These are phyloP conservation scores for Ichneumon xanthorius DNA, from an alignment of 2,888 invertebrate species.

Conservation along the genomic window DNA sequence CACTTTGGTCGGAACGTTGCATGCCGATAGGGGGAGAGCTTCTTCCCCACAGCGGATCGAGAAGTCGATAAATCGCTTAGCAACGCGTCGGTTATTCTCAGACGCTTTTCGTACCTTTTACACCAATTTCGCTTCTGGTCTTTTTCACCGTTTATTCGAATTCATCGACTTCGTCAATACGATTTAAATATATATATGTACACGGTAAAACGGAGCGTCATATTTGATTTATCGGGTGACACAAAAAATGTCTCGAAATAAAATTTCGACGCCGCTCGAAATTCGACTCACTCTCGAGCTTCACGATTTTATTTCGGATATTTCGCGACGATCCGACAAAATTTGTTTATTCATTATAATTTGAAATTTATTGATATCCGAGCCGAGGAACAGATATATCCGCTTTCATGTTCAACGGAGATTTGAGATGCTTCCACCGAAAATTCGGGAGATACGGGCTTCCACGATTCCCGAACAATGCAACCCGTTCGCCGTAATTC, in stretches of 20 bases:
- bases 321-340: background rate
- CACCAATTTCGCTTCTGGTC: background rate
- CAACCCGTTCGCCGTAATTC: no score
- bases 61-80: conserved; percentile 65
- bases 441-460: background rate
- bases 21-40: conserved; percentile 10
- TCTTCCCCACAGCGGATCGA: conserved; percentile 50
- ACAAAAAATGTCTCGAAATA: no score
- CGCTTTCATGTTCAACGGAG: background rate
- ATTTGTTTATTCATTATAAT: background rate
- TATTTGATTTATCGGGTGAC: no score
- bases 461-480: background rate
- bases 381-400: background rate
- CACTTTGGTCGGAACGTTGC: conserved; percentile 15
- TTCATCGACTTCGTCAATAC: background rate
- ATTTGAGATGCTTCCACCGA: background rate
- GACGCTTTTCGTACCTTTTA: conserved; percentile 32
- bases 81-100: conserved; percentile 62
- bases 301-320: background rate
- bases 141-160: background rate
- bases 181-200: background rate
- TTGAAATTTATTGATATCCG: background rate
- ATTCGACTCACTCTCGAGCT: no score
- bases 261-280: no score
- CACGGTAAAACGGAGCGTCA: no score